Conservation (phyloP, 1,140 invertebrate genomes). For the Conopomorpha cramerella region DNA sequence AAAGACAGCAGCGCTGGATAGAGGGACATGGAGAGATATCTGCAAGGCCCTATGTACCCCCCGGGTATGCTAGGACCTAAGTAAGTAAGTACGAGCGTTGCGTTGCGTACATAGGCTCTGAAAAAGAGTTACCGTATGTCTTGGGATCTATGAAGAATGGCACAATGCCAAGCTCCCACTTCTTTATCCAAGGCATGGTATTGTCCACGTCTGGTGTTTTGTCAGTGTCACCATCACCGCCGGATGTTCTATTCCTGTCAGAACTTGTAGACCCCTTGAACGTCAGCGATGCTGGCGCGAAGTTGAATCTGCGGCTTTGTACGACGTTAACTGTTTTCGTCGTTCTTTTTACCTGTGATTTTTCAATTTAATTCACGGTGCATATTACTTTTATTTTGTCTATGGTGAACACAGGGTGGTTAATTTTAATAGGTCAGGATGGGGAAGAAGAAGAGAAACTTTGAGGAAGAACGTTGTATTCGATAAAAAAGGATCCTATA, state of each 20-base stretch:
- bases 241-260: background rate
- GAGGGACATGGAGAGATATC: no score
- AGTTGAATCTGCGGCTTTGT: constrained; percentile 17
- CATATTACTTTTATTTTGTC: background rate
- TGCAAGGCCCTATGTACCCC: no score
- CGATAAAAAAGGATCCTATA: background rate
- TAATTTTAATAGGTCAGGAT: no score
- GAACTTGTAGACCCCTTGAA: constrained; percentile 8
- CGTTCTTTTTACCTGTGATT: no score
- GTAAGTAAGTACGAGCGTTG: no score
- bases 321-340: background rate
- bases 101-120: no score
- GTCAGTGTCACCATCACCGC: background rate
- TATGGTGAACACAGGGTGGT: no score
- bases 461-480: no score
- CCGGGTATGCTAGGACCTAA: no score
- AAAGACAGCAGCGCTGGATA: no score
- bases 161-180: constrained; percentile 34
- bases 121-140: constrained; percentile 26
- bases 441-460: no score
- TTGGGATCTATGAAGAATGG: constrained; percentile 43
- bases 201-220: background rate
- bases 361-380: background rate
- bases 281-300: constrained; percentile 28
- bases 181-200: constrained; percentile 18